Evolutionary conservation across 2,113 vertebrate species (phyloP).

Genomic region (Ptilorrhoa leucosticta): DNA sequence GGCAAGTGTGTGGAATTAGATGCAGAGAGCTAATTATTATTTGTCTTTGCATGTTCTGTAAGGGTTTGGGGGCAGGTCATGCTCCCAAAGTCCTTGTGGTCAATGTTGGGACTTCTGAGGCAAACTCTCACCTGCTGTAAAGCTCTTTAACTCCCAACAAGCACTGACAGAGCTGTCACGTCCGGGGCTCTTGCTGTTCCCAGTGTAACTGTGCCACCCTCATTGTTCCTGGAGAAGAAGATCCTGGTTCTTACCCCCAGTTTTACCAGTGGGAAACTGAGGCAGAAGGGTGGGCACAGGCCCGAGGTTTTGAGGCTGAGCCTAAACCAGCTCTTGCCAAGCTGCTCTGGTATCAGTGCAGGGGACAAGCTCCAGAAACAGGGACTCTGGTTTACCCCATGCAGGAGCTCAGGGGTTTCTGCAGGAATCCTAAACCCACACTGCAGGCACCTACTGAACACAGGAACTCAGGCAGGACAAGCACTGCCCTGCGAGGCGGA

Average conservation of each 20-base stretch:
- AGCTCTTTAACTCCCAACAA: neutral
- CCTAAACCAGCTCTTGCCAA: neutral
- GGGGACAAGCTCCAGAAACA: neutral
- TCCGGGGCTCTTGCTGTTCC: rapidly evolving
- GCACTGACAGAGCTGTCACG: neutral
- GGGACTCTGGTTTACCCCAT: neutral
- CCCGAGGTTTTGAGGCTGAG: neutral
- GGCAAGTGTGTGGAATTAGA: neutral
- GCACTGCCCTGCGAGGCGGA: neutral
- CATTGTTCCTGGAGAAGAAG: neutral
- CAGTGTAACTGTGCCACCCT: neutral
- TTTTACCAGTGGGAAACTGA: neutral
- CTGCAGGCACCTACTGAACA: neutral
- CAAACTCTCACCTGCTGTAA: neutral
- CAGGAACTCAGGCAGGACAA: neutral
- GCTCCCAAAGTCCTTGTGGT: neutral
- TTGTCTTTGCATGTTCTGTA: neutral
- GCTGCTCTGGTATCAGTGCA: neutral
- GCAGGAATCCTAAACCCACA: neutral
- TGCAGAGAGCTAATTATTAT: neutral
- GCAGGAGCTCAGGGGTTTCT: neutral
- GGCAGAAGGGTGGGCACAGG: neutral
- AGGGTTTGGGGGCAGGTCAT: neutral
- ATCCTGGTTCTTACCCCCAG: neutral
- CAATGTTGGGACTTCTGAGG: neutral